Percentiles rank a stretch among this genome's conserved stretches.
These are phyloP conservation scores for Furcifer pardalis DNA, from an alignment of 2,797 vertebrate species.

Conservation along the genomic window DNA sequence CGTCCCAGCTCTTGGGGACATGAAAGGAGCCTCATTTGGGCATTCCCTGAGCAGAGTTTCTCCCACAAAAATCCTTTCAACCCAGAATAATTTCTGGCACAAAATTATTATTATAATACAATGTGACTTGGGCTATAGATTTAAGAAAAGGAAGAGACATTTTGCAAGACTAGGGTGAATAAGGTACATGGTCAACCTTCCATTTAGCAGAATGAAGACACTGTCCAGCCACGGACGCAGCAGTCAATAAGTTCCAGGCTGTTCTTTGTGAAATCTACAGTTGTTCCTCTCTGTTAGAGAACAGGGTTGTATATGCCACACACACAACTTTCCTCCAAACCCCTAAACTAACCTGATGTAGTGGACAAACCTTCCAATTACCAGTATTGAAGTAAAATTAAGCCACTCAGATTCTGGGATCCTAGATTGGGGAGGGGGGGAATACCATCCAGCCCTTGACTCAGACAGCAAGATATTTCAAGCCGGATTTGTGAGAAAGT, in stretches of 20 bases:
- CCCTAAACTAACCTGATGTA: not conserved
- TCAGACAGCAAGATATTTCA: not conserved
- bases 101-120: not conserved
- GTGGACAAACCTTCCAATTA: too few species aligned
- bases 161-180: not conserved
- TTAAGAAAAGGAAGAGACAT: not conserved
- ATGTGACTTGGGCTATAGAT: conserved; percentile 14
- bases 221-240: not conserved
- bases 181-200: too few species aligned
- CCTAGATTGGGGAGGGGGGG: not conserved
- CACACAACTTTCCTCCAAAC: not conserved
- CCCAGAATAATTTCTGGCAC: too few species aligned
- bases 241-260: not conserved
- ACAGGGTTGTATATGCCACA: not conserved
- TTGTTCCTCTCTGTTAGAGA: not conserved
- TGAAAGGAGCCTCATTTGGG: too few species aligned
- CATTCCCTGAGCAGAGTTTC: too few species aligned
- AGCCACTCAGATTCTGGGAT: too few species aligned
- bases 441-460: not conserved
- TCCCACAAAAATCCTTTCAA: too few species aligned
- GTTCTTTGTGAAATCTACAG: not conserved
- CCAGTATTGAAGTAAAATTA: too few species aligned
- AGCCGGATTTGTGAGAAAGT: not conserved
- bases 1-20: too few species aligned
- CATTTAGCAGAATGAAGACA: too few species aligned